Base-by-base conservation (phyloP, 2,797 vertebrate genomes). In the Chaetodon trifasciatus region DNA sequence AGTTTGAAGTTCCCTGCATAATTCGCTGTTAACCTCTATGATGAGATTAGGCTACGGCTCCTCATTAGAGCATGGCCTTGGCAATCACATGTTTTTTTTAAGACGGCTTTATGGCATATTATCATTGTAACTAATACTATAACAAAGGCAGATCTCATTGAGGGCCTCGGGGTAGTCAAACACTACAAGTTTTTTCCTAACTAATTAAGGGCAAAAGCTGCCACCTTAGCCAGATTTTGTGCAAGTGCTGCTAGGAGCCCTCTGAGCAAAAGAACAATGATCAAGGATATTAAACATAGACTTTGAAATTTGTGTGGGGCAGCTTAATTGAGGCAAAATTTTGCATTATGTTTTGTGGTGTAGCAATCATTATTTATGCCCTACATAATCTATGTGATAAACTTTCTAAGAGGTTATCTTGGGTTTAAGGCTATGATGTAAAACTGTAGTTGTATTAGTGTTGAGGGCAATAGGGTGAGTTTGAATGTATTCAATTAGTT, bases 31-130 rank as follows among this genome's bases (percentile, higher is more conserved):
- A 90, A 90, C 89, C 91, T 62, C 49, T 23, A 60, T 83, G 89
- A 92, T 90, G 90, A 92, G 90, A 90, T 86, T 89, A 50, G 49
- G 49, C 49, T 50, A 84, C 73, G 37, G 72, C 75, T 81, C 70
- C 89, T 88, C 89, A 92, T 93, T 92, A 93, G 81, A 86, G 52
- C 70, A 37, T 65, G 79, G 69, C 86, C 89, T 89, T 83, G 75
- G 72, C 71, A 79, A 76, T 89, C 78, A 53, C 83, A 68, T 83
- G 83, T 82, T 89, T 91, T 84, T 72, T 79, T 78, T 64, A 76
- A 75, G 67, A 46, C 12, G 6, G 70, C 68, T 86, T 78, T 81
- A 73, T 83, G 75, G 84, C 46, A 83, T 87, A 85, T 87, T 86
- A 81, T 83, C 70, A 84, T 85, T 85, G 86, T 82, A 88, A 88